Base-by-base conservation (phyloP, 2,797 vertebrate species). In the Acrossocheilus wenchowensis region DNA sequence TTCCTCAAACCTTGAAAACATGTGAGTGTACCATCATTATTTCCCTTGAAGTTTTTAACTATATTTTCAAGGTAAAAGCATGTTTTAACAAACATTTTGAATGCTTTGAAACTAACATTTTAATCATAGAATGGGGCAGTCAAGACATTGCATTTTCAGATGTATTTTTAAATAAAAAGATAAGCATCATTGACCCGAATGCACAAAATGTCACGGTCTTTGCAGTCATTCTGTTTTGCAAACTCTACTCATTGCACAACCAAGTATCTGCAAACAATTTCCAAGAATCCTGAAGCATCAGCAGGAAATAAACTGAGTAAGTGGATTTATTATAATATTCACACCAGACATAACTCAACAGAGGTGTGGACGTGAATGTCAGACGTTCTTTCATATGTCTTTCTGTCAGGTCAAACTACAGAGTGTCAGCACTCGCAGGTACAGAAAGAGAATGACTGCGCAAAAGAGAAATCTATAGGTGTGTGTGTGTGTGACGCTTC, bases 211-310 rank as follows among this genome's bases (percentile, higher is more conserved):
- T 41, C 62, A 54, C 7, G 3, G 7, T 26, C 5, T 43, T 30
- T 72, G 36, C 39, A 72, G 48, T 34, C 41, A 11, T 80, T 50
- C 14, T 45, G 6, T 48, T 85, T 62, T 62, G 75, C 50, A n/a
- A 85, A 72, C 75, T 79, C 12, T 39, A 39, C 57, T 80, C 75
- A 50, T 60, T 80, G 77, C 84, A 36, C 19, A 54, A 41, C 34
- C 45, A 39, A 78, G 77, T 36, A 73, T 85, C 41, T 62, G 84
- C 66, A 85, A 85, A 85, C 66, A 43, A 80, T 80, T 85, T 85
- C 2, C 3, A 45, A 48, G n/a, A 85, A n/a, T 79, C 77, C 52
- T 85, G 39, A 73, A 73, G 52, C 50, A 85, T 85, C 66, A 85
- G 84, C 84, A 79, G n/a, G 52, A 85, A 79, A 34, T 48, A 62